Evolutionary conservation across 2,113 vertebrate genomes (phyloP).

Genomic region (Oceanodroma tethys): DNA sequence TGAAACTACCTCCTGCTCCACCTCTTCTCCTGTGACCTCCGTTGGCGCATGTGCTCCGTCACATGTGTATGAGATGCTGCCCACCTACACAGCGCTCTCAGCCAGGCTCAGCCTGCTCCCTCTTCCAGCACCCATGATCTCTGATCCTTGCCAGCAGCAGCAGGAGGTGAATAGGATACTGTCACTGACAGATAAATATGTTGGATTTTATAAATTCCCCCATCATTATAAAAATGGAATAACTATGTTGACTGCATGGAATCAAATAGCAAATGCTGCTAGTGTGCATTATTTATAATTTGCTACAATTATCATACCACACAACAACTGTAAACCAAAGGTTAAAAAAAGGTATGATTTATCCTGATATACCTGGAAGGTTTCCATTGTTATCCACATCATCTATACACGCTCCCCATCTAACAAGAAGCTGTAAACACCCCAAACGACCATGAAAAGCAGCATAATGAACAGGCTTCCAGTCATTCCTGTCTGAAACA

Average conservation of each 20-base stretch:
- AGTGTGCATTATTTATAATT: background rate
- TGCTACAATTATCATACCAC: background rate
- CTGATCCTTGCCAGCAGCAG: background rate
- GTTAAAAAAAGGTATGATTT: background rate
- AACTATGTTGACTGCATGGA: background rate
- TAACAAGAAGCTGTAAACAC: conserved; percentile 79
- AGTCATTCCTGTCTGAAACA: conserved; percentile 70
- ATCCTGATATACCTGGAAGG: conserved; percentile 72
- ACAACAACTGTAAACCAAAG: background rate
- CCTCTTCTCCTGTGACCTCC: background rate
- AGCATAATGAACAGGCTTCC: conserved; percentile 79
- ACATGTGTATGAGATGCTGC: background rate
- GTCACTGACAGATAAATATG: background rate
- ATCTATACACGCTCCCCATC: conserved; percentile 74
- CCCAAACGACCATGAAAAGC: conserved; percentile 82
- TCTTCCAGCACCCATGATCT: background rate
- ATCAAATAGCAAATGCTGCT: background rate
- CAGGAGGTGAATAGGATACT: background rate
- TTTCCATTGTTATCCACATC: conserved; percentile 79
- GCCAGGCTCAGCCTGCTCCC: background rate
- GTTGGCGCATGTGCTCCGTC: fast-evolving
- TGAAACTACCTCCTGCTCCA: background rate
- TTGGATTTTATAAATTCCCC: background rate
- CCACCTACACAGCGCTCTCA: background rate
- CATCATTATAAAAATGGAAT: background rate